phyloP scores from a whole-genome alignment of 2,797 vertebrate species.

The Megaceryle alcyon region DNA sequence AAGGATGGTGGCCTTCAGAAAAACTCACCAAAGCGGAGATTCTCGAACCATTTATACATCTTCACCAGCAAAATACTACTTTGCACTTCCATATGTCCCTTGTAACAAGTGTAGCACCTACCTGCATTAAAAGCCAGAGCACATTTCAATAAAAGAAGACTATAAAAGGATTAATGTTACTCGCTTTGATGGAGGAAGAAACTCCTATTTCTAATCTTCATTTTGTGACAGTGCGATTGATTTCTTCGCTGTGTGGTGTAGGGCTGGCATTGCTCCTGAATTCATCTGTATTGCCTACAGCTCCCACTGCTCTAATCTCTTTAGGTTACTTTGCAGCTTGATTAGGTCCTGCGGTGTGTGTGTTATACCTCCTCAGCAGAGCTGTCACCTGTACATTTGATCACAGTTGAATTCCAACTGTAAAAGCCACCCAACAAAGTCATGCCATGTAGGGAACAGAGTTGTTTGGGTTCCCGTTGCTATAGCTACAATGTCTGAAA shows the following conservation, averaged over 20 bases:
- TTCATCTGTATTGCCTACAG: background rate
- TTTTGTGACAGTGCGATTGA: background rate
- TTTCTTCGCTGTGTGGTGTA: background rate
- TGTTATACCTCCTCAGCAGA: slow-evolving; percentile 22
- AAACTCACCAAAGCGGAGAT: background rate
- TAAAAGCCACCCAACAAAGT: slow-evolving; percentile 49
- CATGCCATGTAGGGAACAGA: background rate
- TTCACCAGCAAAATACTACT: background rate
- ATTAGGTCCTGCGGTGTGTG: slow-evolving; percentile 36
- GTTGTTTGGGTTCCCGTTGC: slow-evolving; percentile 55
- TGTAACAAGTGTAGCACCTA: background rate
- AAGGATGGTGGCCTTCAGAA: background rate
- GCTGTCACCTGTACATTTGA: slow-evolving; percentile 49
- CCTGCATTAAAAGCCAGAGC: background rate
- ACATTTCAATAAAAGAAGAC: background rate
- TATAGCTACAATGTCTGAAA: slow-evolving; percentile 11
- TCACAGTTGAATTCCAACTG: slow-evolving; percentile 40
- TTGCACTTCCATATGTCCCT: background rate
- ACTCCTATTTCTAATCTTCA: slow-evolving; percentile 3
- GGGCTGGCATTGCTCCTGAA: background rate
- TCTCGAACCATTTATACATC: background rate
- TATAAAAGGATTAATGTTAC: background rate
- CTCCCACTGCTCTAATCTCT: slow-evolving; percentile 43
- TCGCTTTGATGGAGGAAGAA: background rate
- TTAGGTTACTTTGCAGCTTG: slow-evolving; percentile 39